Percentiles rank a stretch among this genome's conserved stretches.
These are phyloP conservation scores for Lepidocolaptes lacrymiger DNA, from an alignment of 2,797 vertebrate species.

Conservation along the genomic window DNA sequence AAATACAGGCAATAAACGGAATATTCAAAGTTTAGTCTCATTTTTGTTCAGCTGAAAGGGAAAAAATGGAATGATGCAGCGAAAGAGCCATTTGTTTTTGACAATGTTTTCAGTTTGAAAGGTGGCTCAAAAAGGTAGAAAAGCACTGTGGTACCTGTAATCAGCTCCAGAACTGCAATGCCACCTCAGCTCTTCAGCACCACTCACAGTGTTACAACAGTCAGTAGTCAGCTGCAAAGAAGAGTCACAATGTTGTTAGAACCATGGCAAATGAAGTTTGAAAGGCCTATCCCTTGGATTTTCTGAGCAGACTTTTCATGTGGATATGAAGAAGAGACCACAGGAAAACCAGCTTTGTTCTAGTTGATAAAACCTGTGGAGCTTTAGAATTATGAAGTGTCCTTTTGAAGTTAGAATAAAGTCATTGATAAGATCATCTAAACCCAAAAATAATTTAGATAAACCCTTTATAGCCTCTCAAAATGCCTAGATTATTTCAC, in stretches of 20 bases:
- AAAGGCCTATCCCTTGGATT: neutral
- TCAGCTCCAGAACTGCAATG: neutral
- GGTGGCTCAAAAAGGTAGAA: neutral
- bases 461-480: neutral
- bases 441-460: conserved; percentile 6
- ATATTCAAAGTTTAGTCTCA: neutral
- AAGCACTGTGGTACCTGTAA: neutral
- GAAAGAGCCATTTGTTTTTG: neutral
- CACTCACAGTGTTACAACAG: neutral
- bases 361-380: conserved; percentile 21
- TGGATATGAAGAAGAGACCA: conserved; percentile 9
- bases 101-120: neutral
- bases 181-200: neutral
- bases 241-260: neutral
- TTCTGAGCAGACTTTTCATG: neutral
- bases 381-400: conserved; percentile 45
- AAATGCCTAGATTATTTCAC: neutral
- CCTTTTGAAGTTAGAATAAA: conserved; percentile 54
- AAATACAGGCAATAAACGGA: neutral
- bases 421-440: conserved; percentile 44
- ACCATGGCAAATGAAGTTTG: neutral
- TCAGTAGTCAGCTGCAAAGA: neutral
- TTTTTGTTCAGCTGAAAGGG: neutral
- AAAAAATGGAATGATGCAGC: neutral
- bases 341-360: conserved; percentile 34